Evolutionary conservation across 1,140 invertebrate genomes (phyloP), one percentile per base, ranked within the genome.

Genomic region (Manduca sexta): DNA sequence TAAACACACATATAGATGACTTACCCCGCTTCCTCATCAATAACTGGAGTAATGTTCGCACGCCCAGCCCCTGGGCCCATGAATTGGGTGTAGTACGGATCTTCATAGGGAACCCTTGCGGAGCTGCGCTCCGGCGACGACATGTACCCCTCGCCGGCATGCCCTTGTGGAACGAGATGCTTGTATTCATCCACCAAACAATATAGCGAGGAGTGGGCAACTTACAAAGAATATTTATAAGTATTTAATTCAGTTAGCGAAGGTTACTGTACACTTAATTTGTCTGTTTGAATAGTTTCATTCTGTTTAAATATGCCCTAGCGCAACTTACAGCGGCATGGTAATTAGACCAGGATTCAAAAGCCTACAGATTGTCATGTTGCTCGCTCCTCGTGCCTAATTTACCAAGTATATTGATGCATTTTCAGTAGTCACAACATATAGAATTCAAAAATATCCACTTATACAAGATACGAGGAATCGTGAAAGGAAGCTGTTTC

Each of bases 11-110:
- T 29, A 31, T 21, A 38, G 30, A 21, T 42, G n/a, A 37, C 66
- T 78, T 89, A 95, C 92, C 93, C 93, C 37, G 95, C 89, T 86
- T 97, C 95, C 79, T 97, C 95, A 73, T 97, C 95, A 49, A 97
- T 96, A 14, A 95, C 92, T 1, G 95, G 94, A 7, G 95, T 95
- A 30, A 95, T 94, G 26, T 91, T 89, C 2, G 93, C 92, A 43
- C 93, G 80, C 3, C 56, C 65, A 0, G 90, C 87, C 0, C 88
- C 87, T 1, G 78, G 66, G 1, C 80, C 83, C 35, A 86, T 56
- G 69, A 93, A 95, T 68, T 94, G 93, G 11, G 92, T 91, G 67
- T 96, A 96, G 79, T 96, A 96, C 0, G 94, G 93, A 72, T 96
- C 94, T 69, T 96, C 94, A 64, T 94, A 95, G 34, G 90, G 89